Base-by-base conservation (phyloP, 1,140 invertebrate genomes). In the Helicorthomorpha holstii region DNA sequence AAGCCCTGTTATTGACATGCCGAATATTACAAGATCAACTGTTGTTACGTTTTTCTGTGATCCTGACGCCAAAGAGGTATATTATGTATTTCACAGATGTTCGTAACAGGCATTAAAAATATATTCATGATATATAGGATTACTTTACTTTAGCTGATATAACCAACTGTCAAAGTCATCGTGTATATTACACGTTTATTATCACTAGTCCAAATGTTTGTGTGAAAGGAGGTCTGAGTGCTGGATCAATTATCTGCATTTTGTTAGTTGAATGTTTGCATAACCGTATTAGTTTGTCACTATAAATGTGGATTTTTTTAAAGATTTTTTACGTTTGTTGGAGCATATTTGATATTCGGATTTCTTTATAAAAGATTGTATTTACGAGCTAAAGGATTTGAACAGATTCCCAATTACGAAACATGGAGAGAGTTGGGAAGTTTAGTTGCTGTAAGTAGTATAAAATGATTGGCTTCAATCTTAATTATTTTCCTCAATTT, bases 351-450 rank as follows among this genome's bases (percentile, higher is more conserved):
- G 0, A 19, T 66, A 1, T 55, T 65, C 50, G 69, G 68, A 26
- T 60, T 66, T 27, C 54, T 66, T 4, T 69, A 69, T 53, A 56
- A 59, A 26, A 49, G 69, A 43, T 60, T 69, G 56, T 60, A 69
- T 10, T 54, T 64, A 2, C 63, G 65, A 26, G 65, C 68, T 12
- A 65, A 69, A 56, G 69, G 68, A 7, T 58, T 65, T 27, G 67
- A 70, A 51, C 68, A 69, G 55, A 64, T 69, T 43, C 69, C 69
- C 23, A 65, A 70, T 50, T 66, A 68, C 52, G 52, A 57, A 12
- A 68, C 69, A 52, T 70, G 69, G 69, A 61, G 62, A 54, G 66
- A 67, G 48, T 68, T 70, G 61, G 67, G 68, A 24, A 68, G 67
- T 54, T 56, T 69, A 16, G 64, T 68, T 56, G 66, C 67, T 16